These are phyloP conservation scores for Stenodera caucasica DNA, from an alignment of 2,888 invertebrate species.

Conservation along the genomic window DNA sequence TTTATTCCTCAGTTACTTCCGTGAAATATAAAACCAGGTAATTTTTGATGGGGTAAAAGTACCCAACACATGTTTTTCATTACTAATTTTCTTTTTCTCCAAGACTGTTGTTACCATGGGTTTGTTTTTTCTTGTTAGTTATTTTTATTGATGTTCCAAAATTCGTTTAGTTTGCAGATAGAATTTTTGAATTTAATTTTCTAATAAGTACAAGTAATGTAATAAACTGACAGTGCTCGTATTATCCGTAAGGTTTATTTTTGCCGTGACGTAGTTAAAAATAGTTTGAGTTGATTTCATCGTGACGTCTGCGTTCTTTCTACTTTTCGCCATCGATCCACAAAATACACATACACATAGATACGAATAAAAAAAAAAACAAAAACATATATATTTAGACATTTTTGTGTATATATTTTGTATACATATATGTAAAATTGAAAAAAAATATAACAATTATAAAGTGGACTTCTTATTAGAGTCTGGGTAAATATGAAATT, in stretches of 20 bases:
- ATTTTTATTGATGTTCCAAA: background rate
- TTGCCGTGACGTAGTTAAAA: conserved; percentile 5
- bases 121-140: background rate
- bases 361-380: background rate
- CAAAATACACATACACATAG: background rate
- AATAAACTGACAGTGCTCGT: background rate
- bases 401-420: background rate
- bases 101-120: too few relatives aligned
- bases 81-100: too few relatives aligned
- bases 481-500: conserved; percentile 2
- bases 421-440: background rate
- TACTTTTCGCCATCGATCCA: conserved; percentile 2
- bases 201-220: too few relatives aligned
- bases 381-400: background rate
- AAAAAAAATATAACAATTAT: background rate
- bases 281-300: conserved; percentile 7
- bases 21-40: background rate
- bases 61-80: background rate
- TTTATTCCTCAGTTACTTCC: background rate
- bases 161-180: background rate
- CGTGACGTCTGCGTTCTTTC: conserved; percentile 7
- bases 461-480: background rate
- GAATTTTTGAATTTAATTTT: too few relatives aligned
- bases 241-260: conserved; percentile 5
- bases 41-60: background rate